Base-by-base conservation (phyloP, 2,888 invertebrate species). In the Marasmarcha lunaedactyla region DNA sequence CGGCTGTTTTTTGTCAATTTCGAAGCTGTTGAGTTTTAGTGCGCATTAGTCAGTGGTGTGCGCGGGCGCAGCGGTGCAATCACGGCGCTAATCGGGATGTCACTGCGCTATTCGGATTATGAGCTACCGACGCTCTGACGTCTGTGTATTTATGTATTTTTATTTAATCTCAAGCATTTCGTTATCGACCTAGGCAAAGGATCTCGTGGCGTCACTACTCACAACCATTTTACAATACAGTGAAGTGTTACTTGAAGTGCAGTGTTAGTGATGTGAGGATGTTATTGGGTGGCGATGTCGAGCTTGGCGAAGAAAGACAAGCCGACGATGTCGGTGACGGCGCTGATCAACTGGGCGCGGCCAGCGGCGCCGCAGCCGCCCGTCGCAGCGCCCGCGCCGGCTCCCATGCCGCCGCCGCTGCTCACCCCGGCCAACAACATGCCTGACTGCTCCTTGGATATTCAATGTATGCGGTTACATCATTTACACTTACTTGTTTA, bases 241-340 rank as follows among this genome's bases (percentile, higher is more conserved):
- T 64, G 55, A 48, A 55, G 66, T 59, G 55, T 46, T 42, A 51
- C 60, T 65, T 70, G 67, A 53, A 61, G 64, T 64, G 54, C 47
- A 55, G 66, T 59, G 55, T 52, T 64, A 77, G 83, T 83, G 73
- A 77, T 77, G 78, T 76, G 76, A 79, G 74, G 73, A 74, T 73
- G 67, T 50, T 77, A 71, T 72, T 74, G 68, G 50, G 67, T 70
- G 63, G 77, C 66, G 67, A 81, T 83, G 83, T 78, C 83, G 60
- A 73, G 73, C 61, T 59, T 91, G 90, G 89, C 92, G 88, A 92
- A 92, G 86, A 92, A 92, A 83, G 92, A 92, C 77, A 92, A 92
- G 71, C 92, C 92, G 59, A 92, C 92, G 85, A 91, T 92, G 90
- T 91, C 91, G 68, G 92, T 93, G 64, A 90, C 92, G 60, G 91